Percentiles rank a stretch among this genome's conserved stretches.
Evolutionary conservation across 2,113 vertebrate genomes (phyloP).

Genomic region (Clarias magur): DNA sequence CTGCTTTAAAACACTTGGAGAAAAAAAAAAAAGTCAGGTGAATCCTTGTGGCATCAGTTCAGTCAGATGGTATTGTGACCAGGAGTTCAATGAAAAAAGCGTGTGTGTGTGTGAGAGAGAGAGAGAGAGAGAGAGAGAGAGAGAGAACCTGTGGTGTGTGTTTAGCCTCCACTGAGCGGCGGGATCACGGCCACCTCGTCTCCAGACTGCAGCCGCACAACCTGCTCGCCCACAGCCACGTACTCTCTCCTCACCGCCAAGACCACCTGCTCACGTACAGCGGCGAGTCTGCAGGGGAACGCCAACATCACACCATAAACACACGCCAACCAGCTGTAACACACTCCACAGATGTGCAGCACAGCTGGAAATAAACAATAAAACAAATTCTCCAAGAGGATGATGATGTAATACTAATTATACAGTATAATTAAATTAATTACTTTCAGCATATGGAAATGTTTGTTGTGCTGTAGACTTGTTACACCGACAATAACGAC

Average conservation of each 20-base stretch:
- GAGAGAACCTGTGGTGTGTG: neutral
- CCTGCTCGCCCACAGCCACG: conserved; percentile 82
- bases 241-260: conserved; percentile 89
- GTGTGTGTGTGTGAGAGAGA: too few species aligned
- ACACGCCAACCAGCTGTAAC: neutral
- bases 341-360: neutral
- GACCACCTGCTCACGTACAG: conserved; percentile 80
- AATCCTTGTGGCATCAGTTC: neutral
- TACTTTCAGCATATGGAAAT: neutral
- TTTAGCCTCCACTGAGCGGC: conserved; percentile 91
- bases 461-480: neutral
- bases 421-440: neutral
- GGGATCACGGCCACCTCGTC: conserved; percentile 95
- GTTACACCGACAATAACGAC: neutral
- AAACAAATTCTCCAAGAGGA: neutral
- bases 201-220: conserved; percentile 77
- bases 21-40: too few species aligned
- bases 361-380: neutral
- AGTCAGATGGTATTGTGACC: neutral
- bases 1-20: neutral
- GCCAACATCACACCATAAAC: neutral
- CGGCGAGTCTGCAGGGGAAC: conserved; percentile 68
- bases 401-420: neutral
- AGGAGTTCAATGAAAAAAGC: neutral
- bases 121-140: too few species aligned